These are phyloP conservation scores for Drosophila kanapiae DNA, from an alignment of 1,140 invertebrate genomes.

Conservation along the genomic window DNA sequence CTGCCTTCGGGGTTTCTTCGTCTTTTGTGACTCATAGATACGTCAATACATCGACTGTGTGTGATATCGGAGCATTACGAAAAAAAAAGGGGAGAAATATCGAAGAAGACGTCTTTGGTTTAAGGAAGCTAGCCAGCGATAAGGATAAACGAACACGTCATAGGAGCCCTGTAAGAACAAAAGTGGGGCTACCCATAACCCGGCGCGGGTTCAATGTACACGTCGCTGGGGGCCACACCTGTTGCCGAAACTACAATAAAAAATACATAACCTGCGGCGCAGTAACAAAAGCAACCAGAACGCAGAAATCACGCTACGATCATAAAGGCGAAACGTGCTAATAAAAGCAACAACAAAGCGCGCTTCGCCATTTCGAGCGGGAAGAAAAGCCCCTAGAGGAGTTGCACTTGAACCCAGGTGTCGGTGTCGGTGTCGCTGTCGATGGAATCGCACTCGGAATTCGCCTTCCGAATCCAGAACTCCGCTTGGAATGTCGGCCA, in stretches of 20 bases:
- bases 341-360: constrained; percentile 66
- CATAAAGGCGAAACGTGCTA: constrained; percentile 79
- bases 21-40: constrained; percentile 54
- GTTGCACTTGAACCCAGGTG: constrained; percentile 40
- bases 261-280: constrained; percentile 73
- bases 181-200: constrained; percentile 19
- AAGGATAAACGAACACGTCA: constrained; percentile 72
- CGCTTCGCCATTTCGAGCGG: constrained; percentile 15
- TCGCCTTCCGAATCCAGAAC: constrained; percentile 20
- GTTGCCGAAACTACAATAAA: constrained; percentile 71
- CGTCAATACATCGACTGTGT: constrained; percentile 1
- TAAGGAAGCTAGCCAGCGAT: constrained; percentile 36
- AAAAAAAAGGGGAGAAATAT: constrained; percentile 19
- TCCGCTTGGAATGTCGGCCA: constrained; percentile 32
- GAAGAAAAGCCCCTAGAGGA: constrained; percentile 37
- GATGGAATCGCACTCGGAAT: constrained; percentile 10
- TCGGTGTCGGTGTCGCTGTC: not conserved
- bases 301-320: constrained; percentile 77
- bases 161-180: constrained; percentile 21
- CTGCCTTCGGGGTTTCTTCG: constrained; percentile 25
- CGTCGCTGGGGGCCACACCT: constrained; percentile 68
- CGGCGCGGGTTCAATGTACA: constrained; percentile 68
- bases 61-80: constrained; percentile 29
- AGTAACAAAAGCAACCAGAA: constrained; percentile 60
- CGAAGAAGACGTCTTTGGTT: constrained; percentile 51